phyloP scores from a whole-genome alignment of 2,888 invertebrate species.

The Pristionchus exspectatus region DNA sequence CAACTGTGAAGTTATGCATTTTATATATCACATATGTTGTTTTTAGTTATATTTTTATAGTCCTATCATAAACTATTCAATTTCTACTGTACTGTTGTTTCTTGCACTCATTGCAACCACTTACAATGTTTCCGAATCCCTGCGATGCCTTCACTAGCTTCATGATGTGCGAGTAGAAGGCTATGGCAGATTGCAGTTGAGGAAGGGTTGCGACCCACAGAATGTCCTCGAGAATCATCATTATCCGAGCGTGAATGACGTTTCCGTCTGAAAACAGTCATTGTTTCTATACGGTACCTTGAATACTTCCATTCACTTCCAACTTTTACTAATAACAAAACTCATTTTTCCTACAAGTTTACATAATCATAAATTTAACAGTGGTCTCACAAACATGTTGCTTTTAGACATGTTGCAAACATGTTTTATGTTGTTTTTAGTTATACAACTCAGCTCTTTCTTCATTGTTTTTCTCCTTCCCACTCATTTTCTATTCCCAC shows the following conservation, averaged over 20 bases:
- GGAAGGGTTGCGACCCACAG: conserved; percentile 88
- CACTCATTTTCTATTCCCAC: neutral
- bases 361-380: no score
- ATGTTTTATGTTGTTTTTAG: no score
- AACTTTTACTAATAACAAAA: neutral
- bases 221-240: conserved; percentile 93
- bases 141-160: conserved; percentile 86
- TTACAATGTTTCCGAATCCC: conserved; percentile 57
- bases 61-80: no score
- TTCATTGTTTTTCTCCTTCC: neutral
- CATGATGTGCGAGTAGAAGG: conserved; percentile 90
- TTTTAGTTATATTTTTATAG: no score
- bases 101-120: neutral
- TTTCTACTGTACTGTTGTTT: neutral
- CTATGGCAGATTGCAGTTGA: conserved; percentile 81
- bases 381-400: no score
- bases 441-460: neutral
- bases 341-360: no score
- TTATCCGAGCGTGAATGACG: conserved; percentile 92
- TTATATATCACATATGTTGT: no score
- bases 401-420: no score
- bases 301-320: neutral
- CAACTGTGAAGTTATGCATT: no score
- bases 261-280: conserved; percentile 87
- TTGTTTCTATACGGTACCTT: neutral